Evolutionary conservation across 1,140 invertebrate species (phyloP).

Genomic region (Lasioglossum albipes): DNA sequence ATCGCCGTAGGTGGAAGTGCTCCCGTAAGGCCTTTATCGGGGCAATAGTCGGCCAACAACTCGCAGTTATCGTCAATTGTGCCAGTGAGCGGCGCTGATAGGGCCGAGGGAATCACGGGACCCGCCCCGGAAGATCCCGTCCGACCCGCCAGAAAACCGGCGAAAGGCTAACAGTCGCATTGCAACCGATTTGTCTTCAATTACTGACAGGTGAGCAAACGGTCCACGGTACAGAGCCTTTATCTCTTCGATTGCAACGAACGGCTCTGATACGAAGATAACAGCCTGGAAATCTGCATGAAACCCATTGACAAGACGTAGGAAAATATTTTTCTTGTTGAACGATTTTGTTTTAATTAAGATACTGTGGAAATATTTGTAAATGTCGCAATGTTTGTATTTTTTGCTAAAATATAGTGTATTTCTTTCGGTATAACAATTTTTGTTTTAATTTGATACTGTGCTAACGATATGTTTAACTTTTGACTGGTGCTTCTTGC

Average conservation of each 20-base stretch:
- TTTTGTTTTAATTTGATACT: no score
- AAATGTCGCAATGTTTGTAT: no score
- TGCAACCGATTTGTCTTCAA: slow-evolving; percentile 45
- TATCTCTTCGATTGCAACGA: background rate
- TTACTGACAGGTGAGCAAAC: slow-evolving; percentile 45
- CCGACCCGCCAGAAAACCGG: slow-evolving; percentile 27
- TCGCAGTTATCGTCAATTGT: slow-evolving; percentile 51
- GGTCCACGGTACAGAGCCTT: background rate
- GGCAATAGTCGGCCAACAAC: slow-evolving; percentile 43
- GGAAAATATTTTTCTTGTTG: no score
- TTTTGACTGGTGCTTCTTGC: no score
- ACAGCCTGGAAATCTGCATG: no score
- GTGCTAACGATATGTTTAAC: no score
- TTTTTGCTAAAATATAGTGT: no score
- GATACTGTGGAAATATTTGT: no score
- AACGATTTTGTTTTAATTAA: no score
- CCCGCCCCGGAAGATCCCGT: slow-evolving; percentile 1
- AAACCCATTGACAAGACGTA: no score
- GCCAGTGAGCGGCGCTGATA: slow-evolving; percentile 14
- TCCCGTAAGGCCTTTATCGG: slow-evolving; percentile 41
- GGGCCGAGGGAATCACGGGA: slow-evolving; percentile 1
- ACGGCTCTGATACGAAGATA: background rate
- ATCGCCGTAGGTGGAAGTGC: slow-evolving; percentile 31
- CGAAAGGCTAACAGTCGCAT: slow-evolving; percentile 29
- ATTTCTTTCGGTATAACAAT: no score